Base-by-base conservation (phyloP, 2,888 invertebrate genomes). In the Drosophila mercatorum region DNA sequence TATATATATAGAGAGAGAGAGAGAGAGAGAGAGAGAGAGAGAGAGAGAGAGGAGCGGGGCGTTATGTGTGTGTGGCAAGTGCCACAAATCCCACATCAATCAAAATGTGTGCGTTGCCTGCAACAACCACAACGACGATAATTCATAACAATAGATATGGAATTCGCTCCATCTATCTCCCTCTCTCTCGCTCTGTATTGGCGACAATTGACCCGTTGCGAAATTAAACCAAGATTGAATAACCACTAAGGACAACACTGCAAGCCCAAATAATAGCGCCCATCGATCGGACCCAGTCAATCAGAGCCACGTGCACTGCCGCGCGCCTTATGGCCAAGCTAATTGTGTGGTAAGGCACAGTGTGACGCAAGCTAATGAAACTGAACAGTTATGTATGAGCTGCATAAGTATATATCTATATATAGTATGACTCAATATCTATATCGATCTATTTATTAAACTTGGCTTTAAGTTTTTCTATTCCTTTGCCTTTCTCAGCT, bases 1-100 rank as follows among this genome's bases (percentile, higher is more conserved):
- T 22, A 22, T 22, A 44, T 22, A 44, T 41, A n/a, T 43, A 41
- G 65, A 43, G 10, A 22, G 1, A 22, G 1, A 22, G 22, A 22
- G 22, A 22, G 22, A 22, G 22, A 2, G 22, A 22, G 22, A 2
- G 22, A 22, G 22, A 22, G 17, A 17, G 17, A 17, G 17, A 17
- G 17, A 17, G 17, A 17, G 17, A 17, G 17, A 17, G 17, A 17
- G 17, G 22, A 22, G 22, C 22, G 22, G 22, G 22, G 22, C 22
- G 2, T 22, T 22, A 22, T 22, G 22, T 68, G 69, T 60, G 68
- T 44, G 53, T 62, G 67, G 67, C 90, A 87, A 85, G 78, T 90
- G 88, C 83, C 82, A 68, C 86, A 90, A 91, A 83, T 91, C 90
- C 90, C 90, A 91, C 88, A 91, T 90, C 90, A 90, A 90, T 91